Conservation (phyloP, 2,113 vertebrate genomes). For the Lepisosteus oculatus region DNA sequence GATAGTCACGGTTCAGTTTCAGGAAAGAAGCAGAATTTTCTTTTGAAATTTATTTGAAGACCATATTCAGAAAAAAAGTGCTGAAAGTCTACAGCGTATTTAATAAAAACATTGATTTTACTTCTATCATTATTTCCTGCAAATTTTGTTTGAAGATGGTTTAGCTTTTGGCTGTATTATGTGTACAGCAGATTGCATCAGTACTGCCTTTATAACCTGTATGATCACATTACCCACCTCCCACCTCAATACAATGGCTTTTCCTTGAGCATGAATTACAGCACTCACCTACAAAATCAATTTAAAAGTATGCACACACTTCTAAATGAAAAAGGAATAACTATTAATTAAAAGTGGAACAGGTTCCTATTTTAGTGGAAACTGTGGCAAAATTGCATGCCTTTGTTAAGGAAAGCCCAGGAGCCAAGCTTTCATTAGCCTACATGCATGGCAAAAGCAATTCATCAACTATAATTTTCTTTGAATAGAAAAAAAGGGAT, state of each 20-base stretch:
- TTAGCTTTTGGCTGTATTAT: slow-evolving; percentile 15
- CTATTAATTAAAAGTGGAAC: slow-evolving; percentile 77
- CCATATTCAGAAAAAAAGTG: too few species aligned
- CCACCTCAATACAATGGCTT: slow-evolving; percentile 48
- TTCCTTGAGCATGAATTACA: slow-evolving; percentile 56
- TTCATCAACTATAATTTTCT: slow-evolving; percentile 73
- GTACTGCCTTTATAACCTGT: slow-evolving; percentile 46
- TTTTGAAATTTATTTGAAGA: too few species aligned
- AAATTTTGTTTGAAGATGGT: slow-evolving; percentile 20
- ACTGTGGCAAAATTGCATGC: slow-evolving; percentile 62
- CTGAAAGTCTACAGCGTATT: too few species aligned
- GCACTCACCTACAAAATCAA: slow-evolving; percentile 58
- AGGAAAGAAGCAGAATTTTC: too few species aligned
- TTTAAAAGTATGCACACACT: slow-evolving; percentile 59
- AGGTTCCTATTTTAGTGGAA: slow-evolving; percentile 73
- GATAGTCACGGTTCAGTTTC: too few species aligned
- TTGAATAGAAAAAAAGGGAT: slow-evolving; percentile 70
- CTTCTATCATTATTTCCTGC: background rate
- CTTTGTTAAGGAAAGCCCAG: slow-evolving; percentile 74
- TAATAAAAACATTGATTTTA: too few species aligned
- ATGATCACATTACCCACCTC: slow-evolving; percentile 57
- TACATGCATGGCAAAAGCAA: slow-evolving; percentile 73
- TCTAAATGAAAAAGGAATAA: slow-evolving; percentile 61
- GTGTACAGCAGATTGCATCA: slow-evolving; percentile 38
- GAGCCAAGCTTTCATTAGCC: slow-evolving; percentile 75